phyloP scores from a whole-genome alignment of 1,140 invertebrate species.

The Drosophila insularis region DNA sequence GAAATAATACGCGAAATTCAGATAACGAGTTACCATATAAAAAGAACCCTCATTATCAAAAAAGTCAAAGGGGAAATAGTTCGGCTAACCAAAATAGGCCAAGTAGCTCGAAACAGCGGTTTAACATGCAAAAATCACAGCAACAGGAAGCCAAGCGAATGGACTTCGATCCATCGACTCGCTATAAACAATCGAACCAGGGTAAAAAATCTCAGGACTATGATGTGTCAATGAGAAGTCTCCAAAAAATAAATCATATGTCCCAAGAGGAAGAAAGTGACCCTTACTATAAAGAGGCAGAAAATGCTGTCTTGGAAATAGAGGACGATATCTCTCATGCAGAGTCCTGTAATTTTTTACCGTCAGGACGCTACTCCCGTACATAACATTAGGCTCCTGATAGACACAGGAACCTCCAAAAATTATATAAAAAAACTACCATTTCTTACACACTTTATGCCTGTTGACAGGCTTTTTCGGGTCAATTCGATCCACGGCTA shows the following conservation, averaged over 20 bases:
- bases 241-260: slow-evolving; percentile 12
- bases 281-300: not conserved
- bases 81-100: not conserved
- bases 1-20: not conserved
- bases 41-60: slow-evolving; percentile 19
- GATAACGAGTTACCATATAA: slow-evolving; percentile 1
- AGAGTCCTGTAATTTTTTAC: slow-evolving; percentile 36
- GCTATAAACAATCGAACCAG: slow-evolving; percentile 13
- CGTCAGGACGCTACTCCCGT: slow-evolving; percentile 31
- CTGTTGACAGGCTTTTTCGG: slow-evolving; percentile 22
- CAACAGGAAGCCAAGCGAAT: slow-evolving; percentile 18
- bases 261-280: not conserved
- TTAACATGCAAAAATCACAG: slow-evolving; percentile 10
- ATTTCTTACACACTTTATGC: slow-evolving; percentile 9
- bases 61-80: not conserved
- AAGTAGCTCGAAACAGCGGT: slow-evolving; percentile 11
- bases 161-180: slow-evolving; percentile 24
- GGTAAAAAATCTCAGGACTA: slow-evolving; percentile 14
- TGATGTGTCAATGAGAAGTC: slow-evolving; percentile 2
- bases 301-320: not conserved
- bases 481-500: slow-evolving; percentile 31
- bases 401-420: slow-evolving; percentile 35
- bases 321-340: slow-evolving; percentile 4
- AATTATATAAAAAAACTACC: slow-evolving; percentile 26
- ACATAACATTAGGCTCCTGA: slow-evolving; percentile 32